Evolutionary conservation across 2,797 vertebrate genomes (phyloP).

Genomic region (Cygnus olor): DNA sequence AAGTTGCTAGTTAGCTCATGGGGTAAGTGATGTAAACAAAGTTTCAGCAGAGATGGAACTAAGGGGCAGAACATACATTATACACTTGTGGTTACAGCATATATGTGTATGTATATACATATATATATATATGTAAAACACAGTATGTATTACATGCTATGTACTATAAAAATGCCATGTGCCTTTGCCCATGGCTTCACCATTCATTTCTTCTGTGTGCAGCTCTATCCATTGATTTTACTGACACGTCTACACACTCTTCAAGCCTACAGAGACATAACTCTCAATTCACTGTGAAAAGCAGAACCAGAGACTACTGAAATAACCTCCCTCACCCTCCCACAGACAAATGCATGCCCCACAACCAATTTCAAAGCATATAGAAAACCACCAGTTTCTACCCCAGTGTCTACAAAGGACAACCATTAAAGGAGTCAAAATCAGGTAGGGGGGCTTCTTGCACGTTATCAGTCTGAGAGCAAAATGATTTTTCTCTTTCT

Average conservation of each 20-base stretch:
- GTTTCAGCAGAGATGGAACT: neutral
- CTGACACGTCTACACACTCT: neutral
- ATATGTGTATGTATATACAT: too few species aligned
- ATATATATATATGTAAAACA: neutral
- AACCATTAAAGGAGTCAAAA: neutral
- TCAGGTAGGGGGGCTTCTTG: neutral
- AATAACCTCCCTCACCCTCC: neutral
- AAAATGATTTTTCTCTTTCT: constrained; percentile 10
- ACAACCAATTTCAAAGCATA: neutral
- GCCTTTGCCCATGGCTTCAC: neutral
- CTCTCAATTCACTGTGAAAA: neutral
- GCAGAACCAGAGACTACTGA: neutral
- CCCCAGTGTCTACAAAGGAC: neutral
- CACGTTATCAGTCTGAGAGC: neutral
- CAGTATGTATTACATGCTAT: neutral
- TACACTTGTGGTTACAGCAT: neutral
- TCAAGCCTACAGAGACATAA: neutral
- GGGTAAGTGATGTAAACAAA: neutral
- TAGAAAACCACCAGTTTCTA: neutral
- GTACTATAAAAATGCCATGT: neutral
- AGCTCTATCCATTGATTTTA: neutral
- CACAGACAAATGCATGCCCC: neutral
- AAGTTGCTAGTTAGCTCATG: neutral
- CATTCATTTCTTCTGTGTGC: neutral
- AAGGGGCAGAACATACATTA: neutral